Evolutionary conservation across 1,140 invertebrate species (phyloP).

Genomic region (Drosophila obscura): DNA sequence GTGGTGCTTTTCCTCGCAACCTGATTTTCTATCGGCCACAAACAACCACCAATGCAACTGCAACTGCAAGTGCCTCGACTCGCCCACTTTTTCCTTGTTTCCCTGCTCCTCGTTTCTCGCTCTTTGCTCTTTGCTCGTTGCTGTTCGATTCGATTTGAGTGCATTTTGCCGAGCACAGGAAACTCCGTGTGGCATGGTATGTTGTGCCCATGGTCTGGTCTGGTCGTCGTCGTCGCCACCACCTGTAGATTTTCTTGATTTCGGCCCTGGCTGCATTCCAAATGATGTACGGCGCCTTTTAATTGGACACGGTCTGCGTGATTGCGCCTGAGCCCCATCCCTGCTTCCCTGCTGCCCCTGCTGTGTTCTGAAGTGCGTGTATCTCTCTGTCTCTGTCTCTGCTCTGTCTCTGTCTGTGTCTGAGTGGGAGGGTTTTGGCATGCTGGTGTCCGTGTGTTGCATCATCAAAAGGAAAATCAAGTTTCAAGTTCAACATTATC

Average conservation of each 20-base stretch:
- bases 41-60: too few species aligned
- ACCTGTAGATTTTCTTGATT: constrained; percentile 74
- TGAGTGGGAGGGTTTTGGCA: neutral
- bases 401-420: neutral
- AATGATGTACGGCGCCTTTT: constrained; percentile 81
- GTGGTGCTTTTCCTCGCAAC: too few species aligned
- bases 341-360: constrained; percentile 9
- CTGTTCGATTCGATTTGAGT: constrained; percentile 17
- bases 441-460: neutral
- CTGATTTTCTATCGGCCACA: too few species aligned
- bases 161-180: constrained; percentile 55
- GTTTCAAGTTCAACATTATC: constrained; percentile 56
- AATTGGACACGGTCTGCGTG: constrained; percentile 79
- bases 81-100: neutral
- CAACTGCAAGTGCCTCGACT: too few species aligned
- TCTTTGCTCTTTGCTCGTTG: constrained; percentile 23
- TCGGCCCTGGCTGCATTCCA: constrained; percentile 62
- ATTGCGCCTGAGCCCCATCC: constrained; percentile 45
- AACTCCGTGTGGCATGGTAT: constrained; percentile 41
- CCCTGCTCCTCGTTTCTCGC: constrained; percentile 16
- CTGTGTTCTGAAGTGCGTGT: constrained; percentile 19
- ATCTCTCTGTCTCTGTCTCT: neutral
- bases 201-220: constrained; percentile 18
- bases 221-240: constrained; percentile 50
- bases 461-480: constrained; percentile 35